These are phyloP conservation scores for Calliphora vicina DNA, from an alignment of 1,140 invertebrate genomes.

Conservation along the genomic window DNA sequence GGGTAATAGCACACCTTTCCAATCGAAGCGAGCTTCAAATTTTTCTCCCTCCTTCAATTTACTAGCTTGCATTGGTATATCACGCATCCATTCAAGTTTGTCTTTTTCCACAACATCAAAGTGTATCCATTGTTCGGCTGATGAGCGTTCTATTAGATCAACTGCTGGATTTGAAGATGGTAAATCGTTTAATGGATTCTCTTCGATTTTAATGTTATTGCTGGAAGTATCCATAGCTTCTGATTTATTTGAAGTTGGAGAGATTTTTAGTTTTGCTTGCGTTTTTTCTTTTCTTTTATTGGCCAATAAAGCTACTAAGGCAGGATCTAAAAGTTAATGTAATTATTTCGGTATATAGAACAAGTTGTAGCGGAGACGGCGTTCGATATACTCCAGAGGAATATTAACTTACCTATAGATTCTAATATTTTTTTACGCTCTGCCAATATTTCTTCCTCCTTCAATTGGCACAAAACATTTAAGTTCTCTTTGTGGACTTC, in stretches of 20 bases:
- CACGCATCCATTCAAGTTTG: constrained; percentile 86
- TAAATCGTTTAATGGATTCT: background rate
- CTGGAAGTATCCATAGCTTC: constrained; percentile 17
- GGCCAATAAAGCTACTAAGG: constrained; percentile 67
- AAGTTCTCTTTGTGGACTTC: constrained; percentile 80
- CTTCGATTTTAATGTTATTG: background rate
- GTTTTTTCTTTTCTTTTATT: constrained; percentile 65
- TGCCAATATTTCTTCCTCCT: constrained; percentile 75
- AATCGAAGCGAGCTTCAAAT: constrained; percentile 78
- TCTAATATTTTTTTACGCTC: constrained; percentile 75
- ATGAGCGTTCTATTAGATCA: constrained; percentile 70
- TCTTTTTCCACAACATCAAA: constrained; percentile 83
- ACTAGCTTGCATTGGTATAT: constrained; percentile 66
- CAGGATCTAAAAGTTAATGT: constrained; percentile 46
- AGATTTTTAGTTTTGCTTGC: background rate
- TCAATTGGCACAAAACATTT: constrained; percentile 73
- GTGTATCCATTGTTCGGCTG: constrained; percentile 78
- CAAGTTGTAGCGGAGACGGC: too few relatives aligned
- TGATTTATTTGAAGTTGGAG: background rate
- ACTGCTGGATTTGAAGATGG: constrained; percentile 61
- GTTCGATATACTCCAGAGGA: too few relatives aligned
- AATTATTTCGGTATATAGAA: too few relatives aligned
- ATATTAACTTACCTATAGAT: constrained; percentile 67
- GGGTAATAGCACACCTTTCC: constrained; percentile 74
- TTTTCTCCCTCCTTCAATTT: constrained; percentile 65